Conservation (phyloP, 1,140 invertebrate species). For the Trypoxylus dichotomus region DNA sequence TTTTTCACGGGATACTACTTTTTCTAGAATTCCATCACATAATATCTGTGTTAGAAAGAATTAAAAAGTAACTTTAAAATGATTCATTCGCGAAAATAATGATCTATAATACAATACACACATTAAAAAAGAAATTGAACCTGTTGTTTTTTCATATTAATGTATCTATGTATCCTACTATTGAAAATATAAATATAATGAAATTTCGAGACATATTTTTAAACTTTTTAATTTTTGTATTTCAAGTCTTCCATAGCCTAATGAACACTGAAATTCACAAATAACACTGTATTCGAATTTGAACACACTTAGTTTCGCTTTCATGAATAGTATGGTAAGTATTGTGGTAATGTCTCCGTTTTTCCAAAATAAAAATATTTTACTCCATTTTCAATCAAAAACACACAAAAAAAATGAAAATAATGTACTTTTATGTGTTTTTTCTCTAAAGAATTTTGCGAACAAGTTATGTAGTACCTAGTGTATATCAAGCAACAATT, state of each 20-base stretch:
- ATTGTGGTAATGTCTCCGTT: too few relatives aligned
- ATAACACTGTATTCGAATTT: too few relatives aligned
- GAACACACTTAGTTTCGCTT: too few relatives aligned
- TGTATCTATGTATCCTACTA: conserved; percentile 47
- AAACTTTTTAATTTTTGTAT: conserved; percentile 26
- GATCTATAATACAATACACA: neutral
- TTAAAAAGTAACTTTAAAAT: conserved; percentile 28
- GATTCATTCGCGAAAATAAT: neutral
- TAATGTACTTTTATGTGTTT: too few relatives aligned
- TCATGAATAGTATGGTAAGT: too few relatives aligned
- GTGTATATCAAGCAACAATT: too few relatives aligned
- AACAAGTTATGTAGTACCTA: too few relatives aligned
- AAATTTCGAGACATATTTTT: conserved; percentile 35
- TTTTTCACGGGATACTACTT: conserved; percentile 43
- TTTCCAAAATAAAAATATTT: too few relatives aligned
- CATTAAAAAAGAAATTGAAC: conserved; percentile 41
- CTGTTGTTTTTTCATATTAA: conserved; percentile 49
- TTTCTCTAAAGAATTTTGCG: too few relatives aligned
- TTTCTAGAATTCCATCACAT: conserved; percentile 44
- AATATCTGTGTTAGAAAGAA: conserved; percentile 43
- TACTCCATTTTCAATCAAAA: too few relatives aligned
- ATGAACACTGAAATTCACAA: neutral
- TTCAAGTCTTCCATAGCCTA: conserved; percentile 21
- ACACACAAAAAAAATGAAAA: too few relatives aligned
- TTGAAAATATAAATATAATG: conserved; percentile 45